Percentiles rank a stretch among this genome's conserved stretches.
Evolutionary conservation across 2,888 invertebrate genomes (phyloP).

Genomic region (Drosophila leonis): DNA sequence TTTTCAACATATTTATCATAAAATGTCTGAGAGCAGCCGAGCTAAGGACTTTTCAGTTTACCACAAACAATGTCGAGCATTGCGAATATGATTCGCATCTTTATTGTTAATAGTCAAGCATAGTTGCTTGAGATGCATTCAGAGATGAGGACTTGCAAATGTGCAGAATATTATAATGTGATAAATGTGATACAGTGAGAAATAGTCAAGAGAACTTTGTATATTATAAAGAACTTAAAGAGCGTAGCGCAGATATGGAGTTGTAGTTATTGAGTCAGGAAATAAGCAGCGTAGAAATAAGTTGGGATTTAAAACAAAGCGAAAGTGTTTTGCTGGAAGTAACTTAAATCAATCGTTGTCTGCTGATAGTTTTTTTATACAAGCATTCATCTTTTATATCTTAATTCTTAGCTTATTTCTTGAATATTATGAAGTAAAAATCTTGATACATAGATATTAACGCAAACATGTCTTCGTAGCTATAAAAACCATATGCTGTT

Average conservation of each 20-base stretch:
- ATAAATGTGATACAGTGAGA: neutral
- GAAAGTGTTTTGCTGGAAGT: too few relatives aligned
- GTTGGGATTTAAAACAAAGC: neutral
- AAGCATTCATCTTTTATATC: too few relatives aligned
- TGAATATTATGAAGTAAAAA: too few relatives aligned
- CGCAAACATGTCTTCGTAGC: neutral
- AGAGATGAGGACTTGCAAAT: neutral
- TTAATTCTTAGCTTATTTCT: too few relatives aligned
- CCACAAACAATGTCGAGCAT: slow-evolving; percentile 14
- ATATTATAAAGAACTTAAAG: neutral
- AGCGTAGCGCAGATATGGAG: neutral
- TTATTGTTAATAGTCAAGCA: slow-evolving; percentile 5
- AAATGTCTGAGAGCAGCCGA: slow-evolving; percentile 18
- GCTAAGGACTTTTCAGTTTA: neutral
- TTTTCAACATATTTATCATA: slow-evolving; percentile 51
- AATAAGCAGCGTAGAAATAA: neutral
- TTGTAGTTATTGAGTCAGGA: neutral
- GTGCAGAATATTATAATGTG: neutral
- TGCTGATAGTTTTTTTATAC: too few relatives aligned
- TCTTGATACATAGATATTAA: neutral
- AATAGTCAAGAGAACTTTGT: neutral
- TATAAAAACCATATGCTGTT: neutral
- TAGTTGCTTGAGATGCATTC: neutral
- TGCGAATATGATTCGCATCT: neutral
- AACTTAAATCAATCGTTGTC: too few relatives aligned